Evolutionary conservation across 2,113 vertebrate genomes (phyloP), one percentile per base, ranked within the genome.

Genomic region (Passerina amoena): DNA sequence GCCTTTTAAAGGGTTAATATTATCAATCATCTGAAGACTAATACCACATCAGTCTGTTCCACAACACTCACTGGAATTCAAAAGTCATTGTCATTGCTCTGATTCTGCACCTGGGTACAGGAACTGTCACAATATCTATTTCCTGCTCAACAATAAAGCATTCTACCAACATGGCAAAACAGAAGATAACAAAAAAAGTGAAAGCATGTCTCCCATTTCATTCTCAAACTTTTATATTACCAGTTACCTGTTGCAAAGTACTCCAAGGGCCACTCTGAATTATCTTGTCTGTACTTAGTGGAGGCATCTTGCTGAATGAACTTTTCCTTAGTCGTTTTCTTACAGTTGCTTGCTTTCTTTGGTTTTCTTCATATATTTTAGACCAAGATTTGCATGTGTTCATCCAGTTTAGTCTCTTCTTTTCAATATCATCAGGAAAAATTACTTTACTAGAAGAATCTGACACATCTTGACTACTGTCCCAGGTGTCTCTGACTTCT

Each of bases 351-450:
- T 94, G 96, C 71, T 98, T 99, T 73, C 88, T 97, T 88, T 98
- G 96, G 88, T 98, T 98, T 96, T 98, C 97, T 44, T 97, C 95
- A 50, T 97, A 96, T 82, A 98, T 97, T 97, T 98, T 97, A 90
- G 97, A 97, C 99, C 99, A 99, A 19, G 98, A 88, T 90, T 96
- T 96, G 94, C 97, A 99, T 22, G 97, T 97, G 44, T 96, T 98
- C 97, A 99, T 98, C 99, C 99, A 99, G 6, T 92, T 84, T 94
- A 98, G 91, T 88, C 98, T 98, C 94, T 98, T 99, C 63, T 98
- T 96, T 95, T 99, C 98, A 54, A 98, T 78, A 86, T 82, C 82
- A 60, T 97, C 97, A 28, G 95, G 88, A 92, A 98, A 87, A 69
- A 60, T 10, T 61, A 84, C 13, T 59, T 72, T 86, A 33, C 21